Evolutionary conservation across 1,140 invertebrate species (phyloP), one percentile per base, ranked within the genome.

Genomic region (Spodoptera litura): DNA sequence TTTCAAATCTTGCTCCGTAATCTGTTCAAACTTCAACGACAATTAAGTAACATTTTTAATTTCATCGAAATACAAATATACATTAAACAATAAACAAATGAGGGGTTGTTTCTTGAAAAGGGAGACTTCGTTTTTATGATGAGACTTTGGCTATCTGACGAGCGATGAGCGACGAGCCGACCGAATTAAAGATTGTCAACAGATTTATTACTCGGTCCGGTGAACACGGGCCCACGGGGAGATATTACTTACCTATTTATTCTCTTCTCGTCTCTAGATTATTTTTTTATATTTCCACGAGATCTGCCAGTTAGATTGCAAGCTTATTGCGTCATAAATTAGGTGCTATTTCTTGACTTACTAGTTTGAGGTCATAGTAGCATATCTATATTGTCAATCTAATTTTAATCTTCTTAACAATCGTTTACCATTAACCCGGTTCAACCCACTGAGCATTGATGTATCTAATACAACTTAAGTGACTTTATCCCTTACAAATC

Each of bases 151-250:
- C 76, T 70, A 73, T 82, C 66, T 70, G 66, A 70, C 49, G 66
- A 53, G 49, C 35, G 35, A 25, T 53, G 66, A 64, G 38, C 62
- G 82, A 80, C 83, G 85, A 76, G 80, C 84, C 83, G 81, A 83
- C 81, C 82, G 88, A 93, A 94, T 93, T 94, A 93, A 92, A 93
- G 90, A 90, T 90, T 93, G 93, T 93, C 93, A 93, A 93, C 92
- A 92, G 90, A 90, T 93, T 94, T 94, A 93, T 93, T 91, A 93
- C 83, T 87, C 89, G 91, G 90, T 91, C 88, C 90, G 86, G 83
- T 90, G 91, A 91, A 87, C 87, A 74, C 84, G 83, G 86, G 84
- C 83, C 80, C 80, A 44, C 88, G 49, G 89, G 85, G 90, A 85
- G 82, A 71, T 62, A 81, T 83, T 79, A 85, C 83, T 78, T 89